Conservation (phyloP, 2,113 vertebrate genomes). For the Mesembrinibis cayennensis region DNA sequence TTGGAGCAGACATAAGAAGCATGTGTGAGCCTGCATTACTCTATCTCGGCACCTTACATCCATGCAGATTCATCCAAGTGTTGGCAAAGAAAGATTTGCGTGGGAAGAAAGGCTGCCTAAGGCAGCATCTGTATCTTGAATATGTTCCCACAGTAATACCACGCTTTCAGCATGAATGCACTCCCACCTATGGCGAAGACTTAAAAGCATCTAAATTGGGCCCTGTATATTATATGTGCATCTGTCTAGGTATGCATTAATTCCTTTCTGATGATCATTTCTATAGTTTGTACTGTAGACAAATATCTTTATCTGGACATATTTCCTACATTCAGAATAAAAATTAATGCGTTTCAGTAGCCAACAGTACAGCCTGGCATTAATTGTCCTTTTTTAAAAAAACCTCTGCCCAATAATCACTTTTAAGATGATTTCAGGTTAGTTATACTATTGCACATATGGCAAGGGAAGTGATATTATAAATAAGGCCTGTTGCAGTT, state of each 20-base stretch:
- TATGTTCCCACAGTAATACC: constrained; percentile 23
- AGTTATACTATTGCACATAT: background rate
- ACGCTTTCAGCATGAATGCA: background rate
- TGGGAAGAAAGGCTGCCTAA: constrained; percentile 45
- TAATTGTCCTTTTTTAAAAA: background rate
- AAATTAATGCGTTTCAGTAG: background rate
- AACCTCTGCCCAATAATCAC: background rate
- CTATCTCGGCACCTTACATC: background rate
- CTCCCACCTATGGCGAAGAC: constrained; percentile 7
- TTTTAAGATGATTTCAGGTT: background rate
- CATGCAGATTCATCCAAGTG: constrained; percentile 8
- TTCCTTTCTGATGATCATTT: background rate
- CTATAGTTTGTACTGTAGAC: background rate
- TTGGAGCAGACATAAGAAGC: background rate
- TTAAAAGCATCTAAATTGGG: background rate
- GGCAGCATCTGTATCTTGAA: constrained; percentile 53
- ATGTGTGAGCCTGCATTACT: constrained; percentile 23
- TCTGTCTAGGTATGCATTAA: background rate
- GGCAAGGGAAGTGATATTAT: background rate
- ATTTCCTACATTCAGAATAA: background rate
- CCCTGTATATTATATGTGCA: background rate
- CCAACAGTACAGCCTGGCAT: background rate
- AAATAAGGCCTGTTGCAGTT: background rate
- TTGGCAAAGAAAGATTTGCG: constrained; percentile 22
- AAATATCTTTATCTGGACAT: background rate